A percentile compares a stretch with the other conserved stretches of the same genome.
Conservation (phyloP, 2,888 invertebrate genomes). For the Pterostichus madidus region DNA sequence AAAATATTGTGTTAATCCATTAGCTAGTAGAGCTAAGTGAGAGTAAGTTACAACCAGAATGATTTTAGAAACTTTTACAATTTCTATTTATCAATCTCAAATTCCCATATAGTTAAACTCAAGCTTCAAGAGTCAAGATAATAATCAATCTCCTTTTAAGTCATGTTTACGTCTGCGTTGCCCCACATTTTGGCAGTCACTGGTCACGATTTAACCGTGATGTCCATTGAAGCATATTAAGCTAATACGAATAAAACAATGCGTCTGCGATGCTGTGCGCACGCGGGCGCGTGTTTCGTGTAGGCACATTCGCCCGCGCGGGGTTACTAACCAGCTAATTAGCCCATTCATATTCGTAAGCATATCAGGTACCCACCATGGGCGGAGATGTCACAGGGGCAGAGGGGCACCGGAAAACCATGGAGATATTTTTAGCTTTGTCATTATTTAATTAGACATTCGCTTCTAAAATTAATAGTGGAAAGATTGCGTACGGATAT, state of each 20-base stretch:
- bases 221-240: slow-evolving; percentile 62
- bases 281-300: slow-evolving; percentile 33
- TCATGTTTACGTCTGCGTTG: slow-evolving; percentile 9
- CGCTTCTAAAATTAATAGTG: background rate
- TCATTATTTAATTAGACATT: slow-evolving; percentile 39
- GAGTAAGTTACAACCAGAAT: no score
- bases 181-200: slow-evolving; percentile 50
- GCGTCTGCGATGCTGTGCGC: slow-evolving; percentile 5
- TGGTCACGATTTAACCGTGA: slow-evolving; percentile 62
- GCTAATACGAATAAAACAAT: slow-evolving; percentile 66
- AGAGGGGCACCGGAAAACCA: slow-evolving; percentile 35
- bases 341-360: slow-evolving; percentile 64
- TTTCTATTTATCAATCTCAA: no score
- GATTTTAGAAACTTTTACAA: no score
- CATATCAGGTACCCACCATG: slow-evolving; percentile 54
- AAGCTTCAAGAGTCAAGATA: no score
- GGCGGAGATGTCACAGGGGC: background rate
- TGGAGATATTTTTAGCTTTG: slow-evolving; percentile 24
- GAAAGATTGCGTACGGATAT: background rate
- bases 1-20: no score
- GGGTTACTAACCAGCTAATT: slow-evolving; percentile 66
- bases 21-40: no score
- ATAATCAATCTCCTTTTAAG: no score
- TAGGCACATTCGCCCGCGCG: slow-evolving; percentile 48
- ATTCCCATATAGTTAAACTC: no score